Base-by-base conservation (phyloP, 2,797 vertebrate genomes). In the Gymnodraco acuticeps region DNA sequence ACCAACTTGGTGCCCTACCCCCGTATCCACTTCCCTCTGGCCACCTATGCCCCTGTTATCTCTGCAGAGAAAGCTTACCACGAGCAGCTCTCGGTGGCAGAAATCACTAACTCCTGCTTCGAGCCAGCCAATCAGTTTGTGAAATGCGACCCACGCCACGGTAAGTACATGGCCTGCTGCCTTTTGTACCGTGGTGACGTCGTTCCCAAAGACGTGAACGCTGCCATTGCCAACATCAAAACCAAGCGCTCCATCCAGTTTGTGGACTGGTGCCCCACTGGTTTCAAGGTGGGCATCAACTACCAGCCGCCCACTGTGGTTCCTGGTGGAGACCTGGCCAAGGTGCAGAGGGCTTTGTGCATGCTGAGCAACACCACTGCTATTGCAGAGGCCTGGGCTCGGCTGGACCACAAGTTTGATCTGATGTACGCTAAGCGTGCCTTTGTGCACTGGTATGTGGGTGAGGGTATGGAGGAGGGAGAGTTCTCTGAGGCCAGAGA, bases 341-440 rank as follows among this genome's bases (percentile, higher is more conserved):
- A 96, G 83, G 95, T 95, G 1, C 95, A 96, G 94, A 91, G 95
- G 70, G 95, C 95, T 14, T 95, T 96, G 87, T 96, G 95, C 86
- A 96, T 96, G 95, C 88, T 96, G 86, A 96, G 95, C 91, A 96
- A 96, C 86, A 96, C 95, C 89, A 96, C 95, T 47, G 95, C 96
- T 74, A 95, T 96, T 53, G 96, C 96, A 54, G 96, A 96, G 91
- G 96, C 96, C 87, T 96, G 96, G 96, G 95, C 95, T 78, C 94
- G 95, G 14, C 94, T 96, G 60, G 95, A 96, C 90, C 95, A 96
- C 86, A 96, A 96, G 85, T 96, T 96, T 81, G 96, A 97, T 77
- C 94, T 96, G 93, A 97, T 97, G 96, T 97, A 97, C 41, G 96
- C 96, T 82, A 97, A 96, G 91, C 87, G 96, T 74, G 96, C 96